Evolutionary conservation across 2,797 vertebrate genomes (phyloP).

Genomic region (Anguilla anguilla): DNA sequence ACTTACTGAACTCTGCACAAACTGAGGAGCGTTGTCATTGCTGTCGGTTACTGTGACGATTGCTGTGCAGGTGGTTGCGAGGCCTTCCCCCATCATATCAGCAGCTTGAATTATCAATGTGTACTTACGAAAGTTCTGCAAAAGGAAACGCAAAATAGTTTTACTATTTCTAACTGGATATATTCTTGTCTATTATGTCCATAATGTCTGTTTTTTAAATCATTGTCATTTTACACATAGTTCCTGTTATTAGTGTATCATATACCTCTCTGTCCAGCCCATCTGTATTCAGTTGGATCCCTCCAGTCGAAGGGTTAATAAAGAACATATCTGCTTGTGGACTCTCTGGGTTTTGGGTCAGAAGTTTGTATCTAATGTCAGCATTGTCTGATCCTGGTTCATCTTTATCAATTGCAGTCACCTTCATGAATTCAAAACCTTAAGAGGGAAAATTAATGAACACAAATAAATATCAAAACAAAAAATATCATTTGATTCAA

Average conservation of each 20-base stretch:
- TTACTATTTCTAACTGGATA: too few relatives aligned
- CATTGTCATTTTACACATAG: background rate
- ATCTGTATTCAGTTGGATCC: constrained; percentile 68
- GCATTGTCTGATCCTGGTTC: constrained; percentile 67
- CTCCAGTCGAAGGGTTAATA: constrained; percentile 70
- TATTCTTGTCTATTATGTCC: too few relatives aligned
- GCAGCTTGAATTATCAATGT: constrained; percentile 75
- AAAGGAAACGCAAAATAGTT: background rate
- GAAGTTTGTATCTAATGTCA: constrained; percentile 69
- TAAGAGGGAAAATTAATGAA: too few relatives aligned
- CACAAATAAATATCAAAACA: too few relatives aligned
- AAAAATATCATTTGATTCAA: too few relatives aligned
- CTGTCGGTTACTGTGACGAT: too few relatives aligned
- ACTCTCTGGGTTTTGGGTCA: constrained; percentile 59
- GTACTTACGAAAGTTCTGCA: constrained; percentile 72
- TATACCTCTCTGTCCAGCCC: constrained; percentile 85
- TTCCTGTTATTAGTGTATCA: background rate
- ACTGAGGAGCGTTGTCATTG: too few relatives aligned
- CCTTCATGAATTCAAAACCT: too few relatives aligned
- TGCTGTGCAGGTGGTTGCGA: too few relatives aligned
- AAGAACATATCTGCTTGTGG: constrained; percentile 63
- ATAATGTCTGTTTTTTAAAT: background rate
- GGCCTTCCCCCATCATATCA: constrained; percentile 77
- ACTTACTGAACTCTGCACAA: constrained; percentile 43
- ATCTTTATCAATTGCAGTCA: too few relatives aligned